Base-by-base conservation (phyloP, 2,113 vertebrate genomes). In the Sceloporus tristichus region DNA sequence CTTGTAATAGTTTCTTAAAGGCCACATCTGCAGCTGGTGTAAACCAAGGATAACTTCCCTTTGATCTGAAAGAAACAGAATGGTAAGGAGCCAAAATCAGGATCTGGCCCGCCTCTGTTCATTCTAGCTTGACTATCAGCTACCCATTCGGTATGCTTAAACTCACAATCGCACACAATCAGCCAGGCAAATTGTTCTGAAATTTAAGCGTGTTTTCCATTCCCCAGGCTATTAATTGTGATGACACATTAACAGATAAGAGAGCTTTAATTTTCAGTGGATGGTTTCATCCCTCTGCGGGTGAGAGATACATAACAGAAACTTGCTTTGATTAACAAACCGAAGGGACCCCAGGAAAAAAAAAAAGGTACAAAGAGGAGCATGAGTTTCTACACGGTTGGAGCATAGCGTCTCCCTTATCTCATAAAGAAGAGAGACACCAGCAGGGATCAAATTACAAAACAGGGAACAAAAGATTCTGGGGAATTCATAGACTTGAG, bases 241-340 rank as follows among this genome's bases (percentile, higher is more conserved):
- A 90, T 94, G 94, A 96, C 94, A 95, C 92, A 95, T 94, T 94
- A 94, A 93, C 82, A 94, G 93, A 95, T 95, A 95, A 92, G 87
- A 93, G 85, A 86, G 85, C 90, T 94, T 96, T 93, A 95, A 94
- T 95, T 96, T 96, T 95, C 92, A 86, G 90, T 91, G 87, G 88
- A 93, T 85, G 91, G 90, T 92, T 94, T 81, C 78, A 87, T 90
- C 90, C 85, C 92, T 94, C 90, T 40, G 85, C 82, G 89, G 85
- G 94, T 93, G 90, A 95, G 92, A 91, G 91, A 94, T 82, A 91
- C 1, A 0, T 19, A 89, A 82, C 0, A 0, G 85, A 92, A 93
- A 89, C 88, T 91, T 91, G 91, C 93, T 94, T 90, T 92, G 91
- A 93, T 95, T 94, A 93, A 80, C 78, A 90, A 92, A 90, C 85